Conservation (phyloP, 2,797 vertebrate genomes). For the Hozukius guyotensis region DNA sequence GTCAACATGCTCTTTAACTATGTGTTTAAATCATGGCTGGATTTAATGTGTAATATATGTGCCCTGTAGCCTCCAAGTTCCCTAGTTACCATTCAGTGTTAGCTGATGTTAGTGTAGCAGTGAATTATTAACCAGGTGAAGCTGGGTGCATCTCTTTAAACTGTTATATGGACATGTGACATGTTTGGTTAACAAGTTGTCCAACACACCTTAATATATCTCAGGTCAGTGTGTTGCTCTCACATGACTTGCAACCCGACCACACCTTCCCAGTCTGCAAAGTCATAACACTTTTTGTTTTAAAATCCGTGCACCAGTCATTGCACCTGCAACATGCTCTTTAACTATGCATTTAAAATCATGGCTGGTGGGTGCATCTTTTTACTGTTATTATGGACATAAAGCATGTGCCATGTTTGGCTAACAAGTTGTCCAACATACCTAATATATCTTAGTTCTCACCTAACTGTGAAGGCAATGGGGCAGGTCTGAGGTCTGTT, state of each 20-base stretch:
- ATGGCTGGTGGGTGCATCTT: too few species aligned
- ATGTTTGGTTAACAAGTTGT: slow-evolving; percentile 42
- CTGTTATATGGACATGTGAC: slow-evolving; percentile 56
- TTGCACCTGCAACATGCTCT: background rate
- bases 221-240: slow-evolving; percentile 33
- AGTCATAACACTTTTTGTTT: slow-evolving; percentile 17
- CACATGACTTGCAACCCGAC: slow-evolving; percentile 48
- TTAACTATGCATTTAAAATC: background rate
- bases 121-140: slow-evolving; percentile 61
- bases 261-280: slow-evolving; percentile 57
- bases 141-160: slow-evolving; percentile 34
- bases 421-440: too few species aligned
- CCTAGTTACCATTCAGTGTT: background rate
- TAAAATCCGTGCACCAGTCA: slow-evolving; percentile 12
- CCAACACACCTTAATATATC: slow-evolving; percentile 16
- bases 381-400: too few species aligned
- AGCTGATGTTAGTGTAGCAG: slow-evolving; percentile 3
- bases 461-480: too few species aligned
- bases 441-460: background rate
- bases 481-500: too few species aligned
- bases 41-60: background rate
- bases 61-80: background rate
- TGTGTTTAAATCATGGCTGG: background rate
- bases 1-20: background rate
- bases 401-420: too few species aligned